Conservation (phyloP, 2,797 vertebrate genomes). For the Pipistrellus pipistrellus region DNA sequence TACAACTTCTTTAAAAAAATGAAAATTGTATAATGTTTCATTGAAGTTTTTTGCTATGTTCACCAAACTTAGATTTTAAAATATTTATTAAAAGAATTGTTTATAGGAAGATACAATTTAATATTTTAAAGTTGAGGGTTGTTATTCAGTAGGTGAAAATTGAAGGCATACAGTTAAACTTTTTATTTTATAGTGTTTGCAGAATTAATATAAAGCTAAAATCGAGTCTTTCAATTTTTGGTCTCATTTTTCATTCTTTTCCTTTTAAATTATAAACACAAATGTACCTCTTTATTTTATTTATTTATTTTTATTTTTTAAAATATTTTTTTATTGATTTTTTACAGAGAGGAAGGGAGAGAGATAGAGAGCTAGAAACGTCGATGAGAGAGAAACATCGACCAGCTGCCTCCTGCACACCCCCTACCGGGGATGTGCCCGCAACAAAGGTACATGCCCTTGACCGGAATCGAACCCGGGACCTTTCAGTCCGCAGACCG, state of each 20-base stretch:
- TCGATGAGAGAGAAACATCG: too few species aligned
- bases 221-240: neutral
- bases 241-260: slow-evolving; percentile 6
- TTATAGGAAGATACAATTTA: neutral
- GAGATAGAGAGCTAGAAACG: too few species aligned
- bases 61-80: slow-evolving; percentile 61
- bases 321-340: too few species aligned
- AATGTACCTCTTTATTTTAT: neutral
- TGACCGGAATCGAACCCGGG: too few species aligned
- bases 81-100: slow-evolving; percentile 43
- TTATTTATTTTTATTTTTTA: too few species aligned
- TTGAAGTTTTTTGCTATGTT: neutral
- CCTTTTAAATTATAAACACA: slow-evolving; percentile 52
- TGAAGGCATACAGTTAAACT: neutral
- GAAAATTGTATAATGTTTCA: slow-evolving; percentile 16
- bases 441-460: too few species aligned
- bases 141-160: neutral
- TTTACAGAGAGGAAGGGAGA: too few species aligned
- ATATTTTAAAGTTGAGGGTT: neutral
- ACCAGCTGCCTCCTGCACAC: too few species aligned
- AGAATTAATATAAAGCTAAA: slow-evolving; percentile 18
- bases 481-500: too few species aligned
- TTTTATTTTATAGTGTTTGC: neutral
- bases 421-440: too few species aligned
- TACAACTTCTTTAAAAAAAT: slow-evolving; percentile 23